These are phyloP conservation scores for Dasyornis broadbenti DNA, from an alignment of 2,113 vertebrate genomes.

Conservation along the genomic window DNA sequence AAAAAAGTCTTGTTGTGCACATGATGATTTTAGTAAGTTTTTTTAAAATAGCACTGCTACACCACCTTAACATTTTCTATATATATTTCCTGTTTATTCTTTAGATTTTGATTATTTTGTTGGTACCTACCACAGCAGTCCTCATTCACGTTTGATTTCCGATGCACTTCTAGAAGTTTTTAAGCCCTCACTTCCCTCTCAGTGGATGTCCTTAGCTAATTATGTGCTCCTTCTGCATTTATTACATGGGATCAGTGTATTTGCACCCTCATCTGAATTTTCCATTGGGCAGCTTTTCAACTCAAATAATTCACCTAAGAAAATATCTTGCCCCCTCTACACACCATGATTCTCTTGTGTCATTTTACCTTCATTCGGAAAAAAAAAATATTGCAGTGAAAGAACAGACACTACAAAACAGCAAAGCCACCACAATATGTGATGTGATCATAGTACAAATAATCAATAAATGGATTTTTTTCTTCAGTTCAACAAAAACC, in stretches of 20 bases:
- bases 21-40: background rate
- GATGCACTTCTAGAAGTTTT: background rate
- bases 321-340: background rate
- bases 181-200: background rate
- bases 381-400: background rate
- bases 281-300: background rate
- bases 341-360: background rate
- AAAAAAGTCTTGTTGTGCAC: background rate
- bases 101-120: background rate
- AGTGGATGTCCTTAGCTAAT: background rate
- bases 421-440: background rate
- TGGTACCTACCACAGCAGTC: background rate
- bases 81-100: background rate
- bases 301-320: background rate
- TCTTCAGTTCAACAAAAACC: background rate
- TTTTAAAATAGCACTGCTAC: background rate
- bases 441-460: background rate
- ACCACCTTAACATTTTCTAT: background rate
- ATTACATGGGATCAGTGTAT: background rate
- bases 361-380: background rate
- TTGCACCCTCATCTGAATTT: background rate
- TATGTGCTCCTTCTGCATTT: background rate
- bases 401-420: background rate
- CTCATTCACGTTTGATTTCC: background rate
- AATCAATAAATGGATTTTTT: background rate